phyloP scores from a whole-genome alignment of 2,113 vertebrate species.

The Carollia perspicillata region DNA sequence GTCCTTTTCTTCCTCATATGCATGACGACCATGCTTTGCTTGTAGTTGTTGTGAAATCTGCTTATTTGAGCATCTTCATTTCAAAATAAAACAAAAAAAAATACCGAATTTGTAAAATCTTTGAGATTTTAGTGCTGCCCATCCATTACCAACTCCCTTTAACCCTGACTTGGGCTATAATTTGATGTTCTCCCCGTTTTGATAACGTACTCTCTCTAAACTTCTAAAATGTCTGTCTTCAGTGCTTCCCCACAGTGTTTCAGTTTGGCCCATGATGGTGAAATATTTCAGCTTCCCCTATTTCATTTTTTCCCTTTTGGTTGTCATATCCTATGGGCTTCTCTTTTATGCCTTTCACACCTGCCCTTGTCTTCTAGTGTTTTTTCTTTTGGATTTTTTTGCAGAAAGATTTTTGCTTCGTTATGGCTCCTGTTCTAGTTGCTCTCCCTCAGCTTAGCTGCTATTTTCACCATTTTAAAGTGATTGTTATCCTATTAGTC shows the following conservation, averaged over 20 bases:
- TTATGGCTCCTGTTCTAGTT: background rate
- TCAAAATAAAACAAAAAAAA: constrained; percentile 8
- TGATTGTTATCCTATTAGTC: constrained; percentile 24
- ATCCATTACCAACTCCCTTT: background rate
- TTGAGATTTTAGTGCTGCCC: constrained; percentile 4
- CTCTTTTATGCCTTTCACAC: constrained; percentile 78
- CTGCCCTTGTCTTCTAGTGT: constrained; percentile 77
- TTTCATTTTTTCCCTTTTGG: constrained; percentile 80
- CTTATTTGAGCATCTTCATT: constrained; percentile 55
- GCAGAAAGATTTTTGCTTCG: background rate
- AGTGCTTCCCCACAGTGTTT: constrained; percentile 75
- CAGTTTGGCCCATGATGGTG: constrained; percentile 82
- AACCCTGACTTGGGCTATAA: background rate
- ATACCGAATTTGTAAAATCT: background rate
- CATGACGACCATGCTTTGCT: constrained; percentile 8
- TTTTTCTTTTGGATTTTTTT: constrained; percentile 63
- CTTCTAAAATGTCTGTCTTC: constrained; percentile 60
- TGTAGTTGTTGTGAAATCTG: constrained; percentile 35
- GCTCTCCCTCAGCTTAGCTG: constrained; percentile 28
- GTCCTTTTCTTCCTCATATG: constrained; percentile 43
- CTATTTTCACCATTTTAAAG: background rate
- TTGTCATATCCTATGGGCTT: constrained; percentile 48
- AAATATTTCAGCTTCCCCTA: constrained; percentile 84
- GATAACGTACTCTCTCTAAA: constrained; percentile 46
- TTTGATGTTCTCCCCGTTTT: constrained; percentile 22